Base-by-base conservation (phyloP, 2,113 vertebrate genomes). In the Erinaceus europaeus region DNA sequence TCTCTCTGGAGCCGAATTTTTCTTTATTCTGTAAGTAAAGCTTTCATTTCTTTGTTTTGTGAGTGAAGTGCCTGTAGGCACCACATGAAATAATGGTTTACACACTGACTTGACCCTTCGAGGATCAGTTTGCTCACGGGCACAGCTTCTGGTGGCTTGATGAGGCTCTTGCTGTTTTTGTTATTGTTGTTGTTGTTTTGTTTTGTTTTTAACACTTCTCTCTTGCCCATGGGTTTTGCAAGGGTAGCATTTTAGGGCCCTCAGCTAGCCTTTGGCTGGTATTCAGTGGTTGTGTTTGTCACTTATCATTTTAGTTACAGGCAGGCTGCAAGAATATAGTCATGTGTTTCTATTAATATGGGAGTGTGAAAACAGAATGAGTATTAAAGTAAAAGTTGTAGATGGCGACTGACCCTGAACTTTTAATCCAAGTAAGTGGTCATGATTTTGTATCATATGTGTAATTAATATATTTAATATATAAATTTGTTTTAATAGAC, bases 201-300 rank as follows among this genome's bases (percentile, higher is more conserved):
- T n/a, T n/a, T n/a, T n/a, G n/a, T n/a, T n/a, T 29, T 27, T 34
- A 25, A 5, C 3, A 53, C 18, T 14, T 74, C 21, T 20, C 40
- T 40, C 65, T 61, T n/a, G 29, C n/a, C 27, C 2, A 4, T 14
- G 9, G 6, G 14, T 17, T 89, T 83, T 29, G 15, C 9, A 18
- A n/a, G 53, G 12, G 7, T 17, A 68, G 29, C 12, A 14, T 68
- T 9, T 0, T 6, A 3, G 27, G 23, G 53, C 4, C 4, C 13
- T 61, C 50, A 34, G 64, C 52, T n/a, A 23, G 3, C 23, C 25
- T 21, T 18, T 27, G 18, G 10, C 2, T n/a, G 9, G 6, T 27
- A 12, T 3, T 13, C 32, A 2, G 14, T 10, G 38, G 23, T 10
- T 6, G 0, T 9, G 13, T 32, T 7, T 6, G 1, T 21, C n/a